Conservation (phyloP, 2,113 vertebrate genomes). For the Eolophus roseicapilla region DNA sequence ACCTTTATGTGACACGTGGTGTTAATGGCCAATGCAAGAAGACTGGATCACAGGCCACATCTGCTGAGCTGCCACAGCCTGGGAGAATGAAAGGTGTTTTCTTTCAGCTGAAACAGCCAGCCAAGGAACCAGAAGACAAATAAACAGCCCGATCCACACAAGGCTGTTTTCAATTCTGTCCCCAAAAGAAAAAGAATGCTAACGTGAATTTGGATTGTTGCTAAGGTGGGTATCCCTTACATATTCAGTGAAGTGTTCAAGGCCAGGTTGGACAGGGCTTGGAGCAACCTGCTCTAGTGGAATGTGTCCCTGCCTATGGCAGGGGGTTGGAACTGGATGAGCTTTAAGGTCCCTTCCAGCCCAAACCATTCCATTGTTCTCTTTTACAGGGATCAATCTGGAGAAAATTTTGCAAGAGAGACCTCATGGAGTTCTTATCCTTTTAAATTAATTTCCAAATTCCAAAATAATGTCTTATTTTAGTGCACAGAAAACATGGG, state of each 20-base stretch:
- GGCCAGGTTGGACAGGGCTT: no score
- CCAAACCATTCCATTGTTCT: not conserved
- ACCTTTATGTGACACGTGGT: not conserved
- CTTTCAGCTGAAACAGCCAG: not conserved
- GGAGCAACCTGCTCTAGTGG: no score
- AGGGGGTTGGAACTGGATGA: not conserved
- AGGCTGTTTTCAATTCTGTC: not conserved
- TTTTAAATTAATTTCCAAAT: not conserved
- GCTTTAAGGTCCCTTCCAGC: not conserved
- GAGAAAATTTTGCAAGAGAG: not conserved
- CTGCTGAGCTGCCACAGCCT: not conserved
- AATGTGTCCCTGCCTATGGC: no score
- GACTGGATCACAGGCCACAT: not conserved
- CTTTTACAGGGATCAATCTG: not conserved
- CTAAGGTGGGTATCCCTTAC: not conserved
- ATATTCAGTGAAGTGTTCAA: not conserved
- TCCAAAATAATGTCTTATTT: not conserved
- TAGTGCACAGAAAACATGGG: not conserved
- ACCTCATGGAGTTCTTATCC: not conserved
- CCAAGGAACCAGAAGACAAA: not conserved
- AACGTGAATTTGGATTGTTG: not conserved
- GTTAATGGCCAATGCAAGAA: not conserved
- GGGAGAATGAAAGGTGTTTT: not conserved
- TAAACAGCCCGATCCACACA: not conserved
- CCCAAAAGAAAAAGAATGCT: not conserved